These are phyloP conservation scores for Orthosia gothica DNA, from an alignment of 2,888 invertebrate species.

Conservation along the genomic window DNA sequence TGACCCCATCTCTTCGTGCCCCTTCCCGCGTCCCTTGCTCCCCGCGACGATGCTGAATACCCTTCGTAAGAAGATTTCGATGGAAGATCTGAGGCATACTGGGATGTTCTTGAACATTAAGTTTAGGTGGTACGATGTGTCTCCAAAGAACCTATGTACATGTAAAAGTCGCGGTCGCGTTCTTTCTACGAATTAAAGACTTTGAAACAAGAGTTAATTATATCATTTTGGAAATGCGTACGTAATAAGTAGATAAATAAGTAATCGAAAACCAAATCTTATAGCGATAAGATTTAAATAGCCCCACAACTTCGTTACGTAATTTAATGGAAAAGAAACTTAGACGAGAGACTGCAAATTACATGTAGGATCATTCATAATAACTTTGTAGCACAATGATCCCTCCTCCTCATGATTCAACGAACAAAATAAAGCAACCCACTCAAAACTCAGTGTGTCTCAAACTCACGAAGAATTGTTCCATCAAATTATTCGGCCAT, in stretches of 20 bases:
- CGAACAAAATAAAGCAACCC: not conserved
- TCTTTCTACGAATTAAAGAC: not conserved
- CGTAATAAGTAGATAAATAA: not conserved
- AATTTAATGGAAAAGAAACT: not conserved
- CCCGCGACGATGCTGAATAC: constrained; percentile 37
- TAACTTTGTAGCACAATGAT: not conserved
- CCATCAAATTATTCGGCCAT: constrained; percentile 80
- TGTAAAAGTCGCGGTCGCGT: not conserved
- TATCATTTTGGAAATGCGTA: no score
- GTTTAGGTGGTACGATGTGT: not conserved
- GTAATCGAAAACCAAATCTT: not conserved
- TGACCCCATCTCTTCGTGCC: constrained; percentile 71
- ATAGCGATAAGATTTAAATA: not conserved
- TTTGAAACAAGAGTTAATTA: no score
- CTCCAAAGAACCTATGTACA: not conserved
- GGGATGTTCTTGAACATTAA: not conserved
- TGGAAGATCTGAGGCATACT: constrained; percentile 47
- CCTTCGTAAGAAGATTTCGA: constrained; percentile 57
- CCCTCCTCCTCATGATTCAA: not conserved
- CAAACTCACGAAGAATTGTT: constrained; percentile 72
- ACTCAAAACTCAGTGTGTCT: constrained; percentile 52
- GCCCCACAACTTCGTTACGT: no score
- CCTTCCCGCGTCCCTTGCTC: constrained; percentile 19
- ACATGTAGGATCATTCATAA: not conserved
- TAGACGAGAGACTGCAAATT: not conserved